A percentile compares a stretch with the other conserved stretches of the same genome.
Conservation (phyloP, 2,113 vertebrate species). For the Astur gentilis region DNA sequence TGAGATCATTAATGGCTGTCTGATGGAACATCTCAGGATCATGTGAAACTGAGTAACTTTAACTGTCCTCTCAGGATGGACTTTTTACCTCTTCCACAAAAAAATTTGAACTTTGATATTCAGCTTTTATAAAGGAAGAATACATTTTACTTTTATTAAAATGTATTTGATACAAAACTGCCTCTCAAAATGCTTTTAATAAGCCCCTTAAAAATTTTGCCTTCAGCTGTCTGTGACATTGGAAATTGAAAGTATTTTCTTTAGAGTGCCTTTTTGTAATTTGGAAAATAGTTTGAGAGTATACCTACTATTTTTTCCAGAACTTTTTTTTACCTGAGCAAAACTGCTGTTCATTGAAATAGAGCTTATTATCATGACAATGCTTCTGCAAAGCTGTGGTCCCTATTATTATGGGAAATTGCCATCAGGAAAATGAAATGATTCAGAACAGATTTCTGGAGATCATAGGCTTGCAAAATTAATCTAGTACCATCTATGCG, state of each 20-base stretch:
- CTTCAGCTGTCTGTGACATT: neutral
- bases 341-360: neutral
- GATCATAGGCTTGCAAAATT: neutral
- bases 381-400: neutral
- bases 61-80: neutral
- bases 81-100: neutral
- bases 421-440: neutral
- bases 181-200: neutral
- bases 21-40: neutral
- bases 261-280: neutral
- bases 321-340: neutral
- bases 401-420: neutral
- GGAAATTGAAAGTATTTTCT: neutral
- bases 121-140: neutral
- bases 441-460: neutral
- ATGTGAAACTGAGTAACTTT: neutral
- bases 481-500: neutral
- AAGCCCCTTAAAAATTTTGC: neutral
- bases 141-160: neutral
- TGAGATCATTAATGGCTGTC: neutral
- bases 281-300: neutral
- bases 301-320: neutral
- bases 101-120: neutral
- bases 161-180: neutral
- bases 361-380: neutral